Evolutionary conservation across 2,888 invertebrate species (phyloP), one percentile per base, ranked within the genome.

Genomic region (Drosophila crucigera): DNA sequence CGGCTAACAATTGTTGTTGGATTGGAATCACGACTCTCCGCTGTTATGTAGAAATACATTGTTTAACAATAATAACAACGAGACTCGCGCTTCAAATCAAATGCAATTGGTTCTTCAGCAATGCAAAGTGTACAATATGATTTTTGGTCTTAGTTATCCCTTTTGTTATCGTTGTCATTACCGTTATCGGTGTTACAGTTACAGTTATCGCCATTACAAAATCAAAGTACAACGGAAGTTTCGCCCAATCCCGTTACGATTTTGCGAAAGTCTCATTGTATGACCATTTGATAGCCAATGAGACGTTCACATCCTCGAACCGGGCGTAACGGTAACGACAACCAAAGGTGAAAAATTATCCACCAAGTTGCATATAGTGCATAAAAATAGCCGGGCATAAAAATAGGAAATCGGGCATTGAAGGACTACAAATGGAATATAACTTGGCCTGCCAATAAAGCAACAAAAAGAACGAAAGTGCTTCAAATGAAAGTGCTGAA

Each of bases 1-100:
- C 16, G 22, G 41, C 49, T n/a, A 22, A 43, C 22, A 54, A 76
- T 66, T 81, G 70, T 54, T 35, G 53, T 62, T 73, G 77, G 19
- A n/a, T 28, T 37, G 55, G 55, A 28, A 55, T 55, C 39, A 9
- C n/a, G 55, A 39, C 19, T 9, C 28, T 55, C 9, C n/a, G 28
- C 16, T 55, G 55, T 39, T 55, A 10, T 19, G 47, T 47, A 22
- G 14, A 14, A 47, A 22, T 47, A 47, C 22, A 14, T 14, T 11
- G 11, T 28, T 55, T 19, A 22, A 7, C 30, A 30, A 14, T 25
- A 35, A 19, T n/a, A 47, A 56, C 56, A 30, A 47, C 22, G 55
- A 14, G 39, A 3, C 25, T 56, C 39, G 56, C 28, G 56, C 9
- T 56, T 47, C 47, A 4, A 47, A 22, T 25, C 47, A 9, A 47